Evolutionary conservation across 2,888 invertebrate species (phyloP).

Genomic region (Melinaea marsaeus): DNA sequence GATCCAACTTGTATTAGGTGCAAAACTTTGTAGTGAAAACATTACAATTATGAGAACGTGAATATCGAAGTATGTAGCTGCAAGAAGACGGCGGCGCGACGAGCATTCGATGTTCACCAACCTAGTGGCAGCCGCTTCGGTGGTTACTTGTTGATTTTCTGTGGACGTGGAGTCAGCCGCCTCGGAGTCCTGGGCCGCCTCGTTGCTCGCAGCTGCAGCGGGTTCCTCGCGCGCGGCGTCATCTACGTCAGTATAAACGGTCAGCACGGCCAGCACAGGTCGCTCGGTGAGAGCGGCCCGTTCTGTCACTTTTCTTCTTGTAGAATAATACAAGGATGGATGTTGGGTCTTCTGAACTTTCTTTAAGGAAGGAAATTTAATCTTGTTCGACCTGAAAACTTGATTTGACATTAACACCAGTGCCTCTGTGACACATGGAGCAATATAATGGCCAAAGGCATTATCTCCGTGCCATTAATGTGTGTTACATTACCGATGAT

Average conservation of each 20-base stretch:
- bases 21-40: conserved; percentile 77
- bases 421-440: conserved; percentile 53
- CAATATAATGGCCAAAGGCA: conserved; percentile 46
- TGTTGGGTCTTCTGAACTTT: conserved; percentile 15
- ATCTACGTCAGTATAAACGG: conserved; percentile 67
- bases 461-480: conserved; percentile 49
- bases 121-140: conserved; percentile 71
- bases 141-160: conserved; percentile 61
- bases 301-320: conserved; percentile 46
- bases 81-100: conserved; percentile 63
- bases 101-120: conserved; percentile 71
- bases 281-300: conserved; percentile 65
- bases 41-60: conserved; percentile 46
- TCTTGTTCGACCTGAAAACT: conserved; percentile 73
- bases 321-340: conserved; percentile 16
- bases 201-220: conserved; percentile 50
- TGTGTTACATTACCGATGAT: conserved; percentile 43
- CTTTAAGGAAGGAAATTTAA: conserved; percentile 31
- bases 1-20: conserved; percentile 45
- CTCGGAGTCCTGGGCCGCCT: conserved; percentile 47
- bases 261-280: conserved; percentile 64
- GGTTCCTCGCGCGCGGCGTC: conserved; percentile 56
- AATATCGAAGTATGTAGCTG: conserved; percentile 62
- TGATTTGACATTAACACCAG: conserved; percentile 74
- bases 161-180: conserved; percentile 48